phyloP scores from a whole-genome alignment of 2,113 vertebrate species.

The Pipa parva region DNA sequence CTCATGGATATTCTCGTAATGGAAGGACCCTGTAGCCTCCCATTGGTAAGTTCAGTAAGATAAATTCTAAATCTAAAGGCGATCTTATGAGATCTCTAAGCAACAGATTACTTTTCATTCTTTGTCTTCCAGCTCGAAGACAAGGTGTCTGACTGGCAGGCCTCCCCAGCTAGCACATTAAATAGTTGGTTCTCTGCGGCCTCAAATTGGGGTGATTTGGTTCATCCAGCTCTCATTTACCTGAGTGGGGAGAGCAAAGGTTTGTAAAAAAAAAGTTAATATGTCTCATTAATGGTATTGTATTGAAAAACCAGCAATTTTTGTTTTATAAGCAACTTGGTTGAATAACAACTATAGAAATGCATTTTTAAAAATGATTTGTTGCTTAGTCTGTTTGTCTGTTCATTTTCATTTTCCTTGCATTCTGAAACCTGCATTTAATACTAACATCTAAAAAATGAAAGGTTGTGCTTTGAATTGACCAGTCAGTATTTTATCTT shows the following conservation, averaged over 20 bases:
- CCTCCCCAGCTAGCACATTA: constrained; percentile 83
- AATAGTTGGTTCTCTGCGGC: constrained; percentile 88
- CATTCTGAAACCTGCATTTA: no score
- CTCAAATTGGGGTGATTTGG: constrained; percentile 90
- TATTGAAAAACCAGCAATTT: no score
- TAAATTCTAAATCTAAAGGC: no score
- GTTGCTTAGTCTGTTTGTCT: no score
- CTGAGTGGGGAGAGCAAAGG: constrained; percentile 87
- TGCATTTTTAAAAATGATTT: no score
- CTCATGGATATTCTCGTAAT: constrained; percentile 80
- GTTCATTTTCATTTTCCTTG: no score
- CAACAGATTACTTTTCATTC: background rate
- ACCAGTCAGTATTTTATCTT: no score
- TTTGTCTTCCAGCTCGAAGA: constrained; percentile 78
- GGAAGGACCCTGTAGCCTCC: constrained; percentile 74
- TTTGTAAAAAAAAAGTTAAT: constrained; percentile 46
- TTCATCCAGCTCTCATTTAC: constrained; percentile 85
- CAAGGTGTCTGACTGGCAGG: constrained; percentile 87
- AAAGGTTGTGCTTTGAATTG: no score
- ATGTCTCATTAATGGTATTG: background rate
- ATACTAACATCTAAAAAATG: no score
- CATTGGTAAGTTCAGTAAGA: constrained; percentile 64
- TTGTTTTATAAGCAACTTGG: no score
- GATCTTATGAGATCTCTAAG: no score
- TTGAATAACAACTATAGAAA: no score